Conservation (phyloP, 2,113 vertebrate genomes). For the Tachuris rubrigastra region DNA sequence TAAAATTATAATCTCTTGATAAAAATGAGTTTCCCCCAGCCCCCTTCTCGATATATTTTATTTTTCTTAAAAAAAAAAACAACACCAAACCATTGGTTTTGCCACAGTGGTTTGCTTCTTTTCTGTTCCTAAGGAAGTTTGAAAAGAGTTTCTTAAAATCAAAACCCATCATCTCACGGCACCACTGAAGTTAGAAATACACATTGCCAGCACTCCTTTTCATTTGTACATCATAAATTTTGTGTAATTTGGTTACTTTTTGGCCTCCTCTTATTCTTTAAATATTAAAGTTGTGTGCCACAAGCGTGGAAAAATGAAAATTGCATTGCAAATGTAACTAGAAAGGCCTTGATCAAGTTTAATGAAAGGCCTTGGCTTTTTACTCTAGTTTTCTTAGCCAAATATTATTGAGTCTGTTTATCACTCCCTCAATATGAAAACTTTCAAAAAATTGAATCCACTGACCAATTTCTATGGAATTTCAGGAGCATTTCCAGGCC, state of each 20-base stretch:
- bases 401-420: neutral
- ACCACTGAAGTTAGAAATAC: neutral
- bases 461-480: neutral
- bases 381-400: neutral
- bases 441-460: neutral
- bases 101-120: neutral
- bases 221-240: neutral
- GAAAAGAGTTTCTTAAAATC: neutral
- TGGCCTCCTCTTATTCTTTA: neutral
- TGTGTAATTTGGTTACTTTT: neutral
- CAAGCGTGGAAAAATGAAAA: neutral
- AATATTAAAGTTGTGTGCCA: neutral
- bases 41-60: neutral
- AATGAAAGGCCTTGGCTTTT: neutral
- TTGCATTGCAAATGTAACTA: neutral
- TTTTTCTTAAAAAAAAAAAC: neutral
- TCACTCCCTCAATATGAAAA: neutral
- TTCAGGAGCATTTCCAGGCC: neutral
- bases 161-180: neutral
- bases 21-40: neutral
- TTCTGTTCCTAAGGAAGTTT: neutral
- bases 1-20: constrained; percentile 58
- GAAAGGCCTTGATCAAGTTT: neutral
- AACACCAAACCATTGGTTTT: neutral
- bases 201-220: neutral